Conservation (phyloP, 2,888 invertebrate species). For the Tipula unca region DNA sequence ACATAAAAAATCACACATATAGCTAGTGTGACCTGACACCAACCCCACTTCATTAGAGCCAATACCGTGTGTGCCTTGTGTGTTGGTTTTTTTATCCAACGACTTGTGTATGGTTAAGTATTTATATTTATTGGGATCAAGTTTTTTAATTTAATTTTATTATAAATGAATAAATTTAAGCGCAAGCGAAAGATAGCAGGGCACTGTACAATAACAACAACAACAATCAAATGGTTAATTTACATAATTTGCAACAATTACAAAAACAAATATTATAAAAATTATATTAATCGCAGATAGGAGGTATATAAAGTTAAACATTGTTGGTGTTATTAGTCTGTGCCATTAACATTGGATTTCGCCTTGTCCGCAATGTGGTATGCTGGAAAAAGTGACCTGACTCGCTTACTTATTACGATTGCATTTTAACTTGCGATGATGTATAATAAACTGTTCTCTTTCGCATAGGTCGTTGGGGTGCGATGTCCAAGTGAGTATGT, state of each 20-base stretch:
- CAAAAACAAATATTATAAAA: neutral
- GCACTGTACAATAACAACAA: no score
- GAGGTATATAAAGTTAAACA: neutral
- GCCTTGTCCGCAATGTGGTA: no score
- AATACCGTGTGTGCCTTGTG: neutral
- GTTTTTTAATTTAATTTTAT: no score
- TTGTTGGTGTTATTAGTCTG: no score
- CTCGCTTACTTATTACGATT: no score
- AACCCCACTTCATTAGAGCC: neutral
- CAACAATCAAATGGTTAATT: neutral
- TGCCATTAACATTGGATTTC: no score
- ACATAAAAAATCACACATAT: neutral
- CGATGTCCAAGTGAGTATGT: no score
- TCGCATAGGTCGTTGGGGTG: no score
- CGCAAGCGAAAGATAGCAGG: neutral
- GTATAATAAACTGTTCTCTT: no score
- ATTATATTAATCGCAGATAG: neutral
- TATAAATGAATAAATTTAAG: neutral
- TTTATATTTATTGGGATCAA: neutral
- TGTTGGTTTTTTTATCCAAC: neutral
- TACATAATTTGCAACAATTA: neutral
- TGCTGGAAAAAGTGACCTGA: no score
- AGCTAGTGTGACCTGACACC: neutral
- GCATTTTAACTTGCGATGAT: no score
- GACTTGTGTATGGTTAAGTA: neutral